These are phyloP conservation scores for Platycheirus rosarum DNA, from an alignment of 2,888 invertebrate genomes.

Conservation along the genomic window DNA sequence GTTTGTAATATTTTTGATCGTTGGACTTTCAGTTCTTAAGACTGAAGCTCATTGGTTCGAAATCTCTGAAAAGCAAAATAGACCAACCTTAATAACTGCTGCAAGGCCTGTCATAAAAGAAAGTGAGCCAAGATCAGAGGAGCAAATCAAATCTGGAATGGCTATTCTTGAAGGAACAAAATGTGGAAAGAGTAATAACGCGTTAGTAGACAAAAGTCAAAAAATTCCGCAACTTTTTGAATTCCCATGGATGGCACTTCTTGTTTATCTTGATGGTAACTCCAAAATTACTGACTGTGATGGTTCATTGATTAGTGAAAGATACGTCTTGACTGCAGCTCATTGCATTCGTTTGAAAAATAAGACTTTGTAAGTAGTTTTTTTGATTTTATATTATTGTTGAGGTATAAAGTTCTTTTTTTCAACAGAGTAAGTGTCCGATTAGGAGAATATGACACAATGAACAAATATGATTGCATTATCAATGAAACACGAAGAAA, in stretches of 20 bases:
- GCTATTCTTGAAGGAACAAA: conserved; percentile 41
- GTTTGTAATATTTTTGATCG: background rate
- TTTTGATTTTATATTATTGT: background rate
- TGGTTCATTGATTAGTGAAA: conserved; percentile 75
- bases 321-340: conserved; percentile 76
- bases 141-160: conserved; percentile 39
- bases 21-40: background rate
- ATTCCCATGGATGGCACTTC: conserved; percentile 89
- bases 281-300: conserved; percentile 78
- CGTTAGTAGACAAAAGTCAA: conserved; percentile 84
- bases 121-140: background rate
- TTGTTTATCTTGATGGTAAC: conserved; percentile 83
- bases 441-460: conserved; percentile 81
- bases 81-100: background rate
- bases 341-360: conserved; percentile 71
- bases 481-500: conserved; percentile 67
- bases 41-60: background rate
- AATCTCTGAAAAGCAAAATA: background rate
- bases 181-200: conserved; percentile 84
- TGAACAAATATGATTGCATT: conserved; percentile 78
- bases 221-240: conserved; percentile 83
- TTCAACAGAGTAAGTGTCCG: conserved; percentile 79
- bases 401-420: background rate
- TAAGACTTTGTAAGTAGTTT: conserved; percentile 62
- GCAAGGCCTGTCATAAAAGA: background rate